Base-by-base conservation (phyloP, 2,888 invertebrate genomes). In the Metalampra italica region DNA sequence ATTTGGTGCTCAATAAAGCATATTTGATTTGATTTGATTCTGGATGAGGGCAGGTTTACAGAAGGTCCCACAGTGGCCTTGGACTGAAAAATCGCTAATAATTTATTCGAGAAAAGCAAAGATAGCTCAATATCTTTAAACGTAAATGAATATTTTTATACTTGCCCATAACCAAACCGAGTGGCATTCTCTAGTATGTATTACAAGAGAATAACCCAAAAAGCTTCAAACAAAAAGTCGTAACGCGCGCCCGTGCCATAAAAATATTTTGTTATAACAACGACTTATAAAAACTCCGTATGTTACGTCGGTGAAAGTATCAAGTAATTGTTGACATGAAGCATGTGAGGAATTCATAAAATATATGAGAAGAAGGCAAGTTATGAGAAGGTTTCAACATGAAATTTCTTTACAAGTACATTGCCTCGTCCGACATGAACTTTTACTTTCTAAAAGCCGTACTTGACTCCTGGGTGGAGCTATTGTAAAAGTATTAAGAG, bases 331-430 rank as follows among this genome's bases (percentile, higher is more conserved):
- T 82, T 82, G 73, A 78, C 75, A 75, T 71, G 78, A 82, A 84
- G 71, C 79, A 82, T 74, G 75, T 74, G 59, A 58, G 72, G 74
- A 82, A 81, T 82, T 85, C 74, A 75, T 78, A 81, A 82, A 84
- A 79, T 78, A 76, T 65, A 77, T 69, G 71, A 65, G 67, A 71
- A 68, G 70, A 71, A 71, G 74, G 70, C 67, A 75, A 82, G 82
- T 78, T 84, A 75, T 77, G 75, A 75, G 75, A 63, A 68, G 68
- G 75, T 80, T 74, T 71, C 71, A 74, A 81, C 76, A 82, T 86
- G 85, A 86, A 84, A 85, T 87, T 85, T 85, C 83, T 86, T 86
- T 70, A 71, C 65, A 68, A 87, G 80, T 83, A 84, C 22, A 36
- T 87, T 77, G 70, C 72, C 64, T 60, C 62, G 69, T 72, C 72